Conservation (phyloP, 2,113 vertebrate species). For the Podarcis muralis region DNA sequence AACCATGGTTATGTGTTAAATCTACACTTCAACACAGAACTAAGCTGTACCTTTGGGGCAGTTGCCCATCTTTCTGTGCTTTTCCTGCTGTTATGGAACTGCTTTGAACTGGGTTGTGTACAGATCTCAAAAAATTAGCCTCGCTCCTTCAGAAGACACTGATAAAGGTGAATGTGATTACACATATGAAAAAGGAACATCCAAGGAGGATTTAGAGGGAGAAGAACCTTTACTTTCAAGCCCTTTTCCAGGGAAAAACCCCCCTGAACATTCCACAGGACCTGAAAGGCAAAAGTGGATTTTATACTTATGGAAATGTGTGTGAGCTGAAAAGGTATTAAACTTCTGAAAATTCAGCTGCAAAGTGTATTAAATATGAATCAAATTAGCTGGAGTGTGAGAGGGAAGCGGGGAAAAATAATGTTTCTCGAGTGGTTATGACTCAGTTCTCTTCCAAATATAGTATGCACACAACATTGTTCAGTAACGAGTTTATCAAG, state of each 20-base stretch:
- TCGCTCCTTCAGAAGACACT: not conserved
- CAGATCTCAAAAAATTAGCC: not conserved
- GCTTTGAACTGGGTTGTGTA: not conserved
- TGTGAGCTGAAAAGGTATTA: slow-evolving; percentile 51
- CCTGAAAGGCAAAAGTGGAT: slow-evolving; percentile 18
- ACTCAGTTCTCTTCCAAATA: slow-evolving; percentile 63
- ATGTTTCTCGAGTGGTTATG: slow-evolving; percentile 60
- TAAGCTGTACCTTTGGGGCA: not conserved
- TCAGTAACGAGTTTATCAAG: slow-evolving; percentile 38
- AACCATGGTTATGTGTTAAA: too few relatives aligned
- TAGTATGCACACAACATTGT: slow-evolving; percentile 34
- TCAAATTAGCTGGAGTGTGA: slow-evolving; percentile 56
- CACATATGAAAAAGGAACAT: not conserved
- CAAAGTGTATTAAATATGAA: slow-evolving; percentile 68
- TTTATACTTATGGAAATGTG: slow-evolving; percentile 45
- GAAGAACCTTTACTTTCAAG: not conserved
- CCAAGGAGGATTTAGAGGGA: slow-evolving; percentile 3
- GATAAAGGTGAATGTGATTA: slow-evolving; percentile 9
- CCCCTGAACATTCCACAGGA: slow-evolving; percentile 4
- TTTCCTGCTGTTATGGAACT: not conserved
- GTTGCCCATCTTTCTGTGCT: not conserved
- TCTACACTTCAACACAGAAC: not conserved
- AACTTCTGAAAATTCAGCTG: slow-evolving; percentile 28
- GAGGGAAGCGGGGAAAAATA: slow-evolving; percentile 40
- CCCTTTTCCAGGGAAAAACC: slow-evolving; percentile 31